Evolutionary conservation across 2,888 invertebrate species (phyloP).

Genomic region (Eupithecia abbreviata): DNA sequence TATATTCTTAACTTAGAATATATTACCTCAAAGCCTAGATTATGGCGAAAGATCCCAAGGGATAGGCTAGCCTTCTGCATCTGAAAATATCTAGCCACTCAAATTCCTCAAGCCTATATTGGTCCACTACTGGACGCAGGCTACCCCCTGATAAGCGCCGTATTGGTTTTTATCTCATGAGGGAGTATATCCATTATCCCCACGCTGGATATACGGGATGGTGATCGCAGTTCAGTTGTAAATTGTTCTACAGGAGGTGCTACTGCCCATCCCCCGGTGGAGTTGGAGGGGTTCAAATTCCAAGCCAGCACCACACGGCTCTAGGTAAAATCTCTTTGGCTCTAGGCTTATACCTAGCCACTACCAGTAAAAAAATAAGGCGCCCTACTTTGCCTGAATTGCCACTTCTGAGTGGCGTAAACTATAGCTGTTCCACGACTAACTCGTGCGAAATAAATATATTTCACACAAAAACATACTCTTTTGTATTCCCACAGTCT

Average conservation of each 20-base stretch:
- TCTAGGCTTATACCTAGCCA: neutral
- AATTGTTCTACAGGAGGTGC: too few species aligned
- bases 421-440: neutral
- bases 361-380: neutral
- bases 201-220: too few species aligned
- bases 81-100: neutral
- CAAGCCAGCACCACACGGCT: too few species aligned
- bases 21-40: neutral
- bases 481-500: constrained; percentile 31
- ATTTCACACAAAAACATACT: constrained; percentile 14
- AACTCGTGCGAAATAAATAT: constrained; percentile 4
- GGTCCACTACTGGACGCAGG: too few species aligned
- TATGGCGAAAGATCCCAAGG: neutral
- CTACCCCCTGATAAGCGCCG: too few species aligned
- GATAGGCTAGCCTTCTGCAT: neutral
- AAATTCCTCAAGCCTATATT: too few species aligned
- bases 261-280: too few species aligned
- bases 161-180: too few species aligned
- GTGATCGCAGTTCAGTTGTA: too few species aligned
- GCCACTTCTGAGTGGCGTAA: neutral
- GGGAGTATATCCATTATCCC: too few species aligned
- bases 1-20: neutral
- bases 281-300: too few species aligned
- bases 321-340: too few species aligned
- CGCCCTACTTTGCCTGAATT: neutral